Base-by-base conservation (phyloP, 2,888 invertebrate genomes). In the Dimorphilus gyrociliatus region DNA sequence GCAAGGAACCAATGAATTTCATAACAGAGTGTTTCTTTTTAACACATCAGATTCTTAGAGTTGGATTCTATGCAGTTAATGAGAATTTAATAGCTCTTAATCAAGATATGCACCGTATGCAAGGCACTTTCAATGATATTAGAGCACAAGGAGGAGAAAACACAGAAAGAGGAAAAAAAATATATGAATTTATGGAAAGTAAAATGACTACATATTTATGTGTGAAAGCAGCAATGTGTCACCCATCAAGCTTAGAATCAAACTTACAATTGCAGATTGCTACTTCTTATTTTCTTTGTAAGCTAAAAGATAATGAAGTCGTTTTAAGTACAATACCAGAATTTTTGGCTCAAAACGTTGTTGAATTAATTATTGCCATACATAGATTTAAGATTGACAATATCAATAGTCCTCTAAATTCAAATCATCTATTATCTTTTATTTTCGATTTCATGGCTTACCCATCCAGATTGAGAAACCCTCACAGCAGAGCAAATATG, bases 1-100 rank as follows among this genome's bases (percentile, higher is more conserved):
- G 23, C 4, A 37, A 40, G 18, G n/a, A 21, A 7, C 32, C 23
- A 3, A 54, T 46, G 35, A 48, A 37, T 30, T 90, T 90, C 59
- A 74, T 84, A 10, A 85, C 84, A 0, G 85, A 88, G 56, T 78
- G 81, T 49, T 90, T 88, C 60, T 88, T 76, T 61, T 71, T 86
- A 69, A 78, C 84, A 0, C 88, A 90, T 55, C 76, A 77, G 50
- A 75, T 81, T 29, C 69, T 88, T 31, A 78, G 84, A 55, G 69
- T 88, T 30, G 76, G 78, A 0, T 61, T 64, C 39, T 56, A 57
- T 32, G 51, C 53, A 18, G 58, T 67, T 10, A 53, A 67, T 35
- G 68, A 69, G 47, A 69, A 66, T 41, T 55, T 70, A 30, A 40
- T 64, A 15, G 65, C 63, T 48, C 53, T 67, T 42, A 78, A 76